phyloP scores from a whole-genome alignment of 2,113 vertebrate genomes.

The Typhlomys cinereus region DNA sequence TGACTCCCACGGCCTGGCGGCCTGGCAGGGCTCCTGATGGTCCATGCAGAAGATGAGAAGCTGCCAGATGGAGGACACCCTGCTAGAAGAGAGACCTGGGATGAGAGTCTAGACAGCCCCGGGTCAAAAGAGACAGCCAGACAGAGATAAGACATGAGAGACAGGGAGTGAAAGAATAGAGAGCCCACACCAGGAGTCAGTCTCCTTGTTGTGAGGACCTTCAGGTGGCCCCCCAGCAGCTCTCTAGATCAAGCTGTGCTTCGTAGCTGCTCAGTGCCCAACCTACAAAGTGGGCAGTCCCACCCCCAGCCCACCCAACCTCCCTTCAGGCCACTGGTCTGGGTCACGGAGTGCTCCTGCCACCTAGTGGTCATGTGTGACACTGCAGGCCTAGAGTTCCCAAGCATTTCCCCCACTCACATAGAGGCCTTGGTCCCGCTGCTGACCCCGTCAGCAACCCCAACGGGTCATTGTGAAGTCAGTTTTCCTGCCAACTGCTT shows the following conservation, averaged over 20 bases:
- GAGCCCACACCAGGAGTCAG: not conserved
- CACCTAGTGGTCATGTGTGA: not conserved
- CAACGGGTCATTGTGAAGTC: no score
- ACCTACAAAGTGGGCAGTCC: not conserved
- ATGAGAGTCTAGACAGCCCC: not conserved
- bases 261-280: not conserved
- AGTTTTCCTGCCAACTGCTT: no score
- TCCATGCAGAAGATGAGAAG: not conserved
- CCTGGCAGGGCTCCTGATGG: not conserved
- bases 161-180: not conserved
- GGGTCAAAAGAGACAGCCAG: not conserved
- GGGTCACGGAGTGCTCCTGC: not conserved
- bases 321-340: not conserved
- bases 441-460: no score
- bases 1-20: not conserved
- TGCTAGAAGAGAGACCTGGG: not conserved
- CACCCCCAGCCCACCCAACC: not conserved
- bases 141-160: not conserved
- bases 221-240: rapidly evolving
- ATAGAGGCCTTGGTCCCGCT: not conserved
- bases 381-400: not conserved
- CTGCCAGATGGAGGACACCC: not conserved
- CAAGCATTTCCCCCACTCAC: no score
- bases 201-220: not conserved
- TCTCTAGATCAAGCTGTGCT: not conserved